These are phyloP conservation scores for Mellilla xanthometata DNA, from an alignment of 2,888 invertebrate species.

Conservation along the genomic window DNA sequence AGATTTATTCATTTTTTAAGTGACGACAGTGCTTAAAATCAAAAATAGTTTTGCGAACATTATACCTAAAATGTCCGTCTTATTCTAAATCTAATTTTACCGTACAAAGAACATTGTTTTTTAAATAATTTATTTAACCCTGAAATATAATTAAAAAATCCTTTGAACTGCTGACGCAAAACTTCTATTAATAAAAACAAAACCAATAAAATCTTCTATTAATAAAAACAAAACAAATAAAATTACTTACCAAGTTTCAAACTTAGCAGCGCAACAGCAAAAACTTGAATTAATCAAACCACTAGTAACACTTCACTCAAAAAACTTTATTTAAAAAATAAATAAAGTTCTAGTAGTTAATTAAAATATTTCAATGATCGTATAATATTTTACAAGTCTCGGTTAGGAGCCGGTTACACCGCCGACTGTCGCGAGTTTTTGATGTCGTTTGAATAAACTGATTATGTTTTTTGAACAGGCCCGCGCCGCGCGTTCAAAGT, in stretches of 20 bases:
- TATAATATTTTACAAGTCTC: conserved; percentile 11
- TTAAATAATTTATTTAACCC: too few species aligned
- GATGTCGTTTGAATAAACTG: conserved; percentile 66
- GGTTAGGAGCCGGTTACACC: conserved; percentile 15
- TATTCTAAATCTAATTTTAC: too few species aligned
- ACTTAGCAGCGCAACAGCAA: conserved; percentile 6
- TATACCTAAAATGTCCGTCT: too few species aligned
- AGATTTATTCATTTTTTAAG: too few species aligned
- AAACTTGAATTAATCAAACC: conserved; percentile 1
- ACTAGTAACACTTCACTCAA: conserved; percentile 23
- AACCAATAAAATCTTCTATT: too few species aligned
- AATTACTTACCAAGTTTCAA: conserved; percentile 23
- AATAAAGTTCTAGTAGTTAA: background rate
- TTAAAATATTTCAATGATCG: background rate
- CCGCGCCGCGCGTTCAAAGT: conserved; percentile 46
- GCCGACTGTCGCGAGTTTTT: conserved; percentile 68
- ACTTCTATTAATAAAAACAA: too few species aligned
- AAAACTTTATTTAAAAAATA: background rate
- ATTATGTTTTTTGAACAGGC: conserved; percentile 51
- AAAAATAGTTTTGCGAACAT: too few species aligned
- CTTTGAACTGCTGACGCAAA: too few species aligned
- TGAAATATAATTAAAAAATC: too few species aligned
- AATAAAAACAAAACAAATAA: background rate
- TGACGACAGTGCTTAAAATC: too few species aligned
- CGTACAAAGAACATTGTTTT: too few species aligned